Evolutionary conservation across 2,113 vertebrate species (phyloP), one percentile per base, ranked within the genome.

Genomic region (Lagopus muta): DNA sequence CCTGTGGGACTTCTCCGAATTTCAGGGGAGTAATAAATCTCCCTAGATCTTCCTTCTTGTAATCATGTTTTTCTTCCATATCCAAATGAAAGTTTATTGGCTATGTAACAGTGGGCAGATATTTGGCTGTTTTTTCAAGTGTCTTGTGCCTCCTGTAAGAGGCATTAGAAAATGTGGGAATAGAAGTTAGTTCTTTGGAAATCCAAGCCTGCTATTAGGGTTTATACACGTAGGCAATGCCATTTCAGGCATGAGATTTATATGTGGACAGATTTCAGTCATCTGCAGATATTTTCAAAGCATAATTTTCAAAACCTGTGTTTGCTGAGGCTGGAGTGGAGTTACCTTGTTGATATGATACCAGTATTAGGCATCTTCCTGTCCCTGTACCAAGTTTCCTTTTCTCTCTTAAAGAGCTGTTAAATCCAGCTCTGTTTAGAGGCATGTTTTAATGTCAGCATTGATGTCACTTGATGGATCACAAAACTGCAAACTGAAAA

Each of bases 21-120:
- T 85, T 86, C 77, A 90, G 70, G 52, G 62, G 22, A 73, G n/a
- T 34, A 71, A 20, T 78, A 71, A 64, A 76, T 86, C 38, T 77
- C 28, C 27, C 17, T 72, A 50, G n/a, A 73, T 81, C 48, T 77
- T 84, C 92, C 43, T 83, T 75, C 50, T 52, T 66, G 32, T 61
- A 67, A 88, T 77, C 5, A 0, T 66, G 5, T 81, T 95, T 83
- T 78, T 24, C 52, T 78, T 88, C 36, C 32, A 60, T 30, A 45
- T 78, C 30, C 86, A 61, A 90, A 90, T 92, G 92, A 93, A 95
- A 80, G 6, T 77, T 71, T 55, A 60, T 71, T 92, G 21, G 18
- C 47, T 52, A 4, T 19, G 11, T 55, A 65, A 34, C 13, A 60
- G 38, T 57, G 36, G 30, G 50, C 38, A 69, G 22, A 80, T 70